These are phyloP conservation scores for Drosophila triauraria DNA, from an alignment of 1,140 invertebrate genomes.

Conservation along the genomic window DNA sequence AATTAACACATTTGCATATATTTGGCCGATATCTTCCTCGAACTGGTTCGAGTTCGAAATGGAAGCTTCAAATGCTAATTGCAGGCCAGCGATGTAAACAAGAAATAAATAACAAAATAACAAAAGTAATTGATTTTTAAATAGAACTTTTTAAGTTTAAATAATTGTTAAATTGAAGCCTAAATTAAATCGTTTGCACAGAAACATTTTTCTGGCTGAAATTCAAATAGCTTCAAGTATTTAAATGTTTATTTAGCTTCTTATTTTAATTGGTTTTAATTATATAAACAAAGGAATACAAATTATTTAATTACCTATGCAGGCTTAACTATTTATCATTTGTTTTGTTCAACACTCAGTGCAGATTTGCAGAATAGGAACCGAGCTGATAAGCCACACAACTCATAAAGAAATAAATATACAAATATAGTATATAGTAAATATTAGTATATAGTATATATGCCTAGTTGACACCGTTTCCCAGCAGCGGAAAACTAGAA, in stretches of 20 bases:
- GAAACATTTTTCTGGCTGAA: neutral
- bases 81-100: neutral
- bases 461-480: slow-evolving; percentile 14
- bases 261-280: neutral
- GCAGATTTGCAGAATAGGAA: neutral
- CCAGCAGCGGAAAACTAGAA: neutral
- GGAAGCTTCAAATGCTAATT: neutral
- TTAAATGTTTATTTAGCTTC: no score
- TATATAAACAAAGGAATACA: neutral
- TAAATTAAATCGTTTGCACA: no score
- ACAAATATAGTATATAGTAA: neutral
- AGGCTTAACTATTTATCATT: neutral
- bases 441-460: neutral
- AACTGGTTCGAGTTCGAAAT: slow-evolving; percentile 3
- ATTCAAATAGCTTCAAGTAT: no score
- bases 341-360: neutral
- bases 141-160: neutral
- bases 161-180: no score
- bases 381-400: slow-evolving; percentile 14
- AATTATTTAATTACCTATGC: neutral
- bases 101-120: slow-evolving; percentile 1
- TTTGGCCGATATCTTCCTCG: slow-evolving; percentile 15
- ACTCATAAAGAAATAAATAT: slow-evolving; percentile 6
- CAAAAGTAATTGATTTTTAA: neutral
- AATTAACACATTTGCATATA: slow-evolving; percentile 28